Evolutionary conservation across 2,797 vertebrate species (phyloP).

Genomic region (Sorex maritimensis): DNA sequence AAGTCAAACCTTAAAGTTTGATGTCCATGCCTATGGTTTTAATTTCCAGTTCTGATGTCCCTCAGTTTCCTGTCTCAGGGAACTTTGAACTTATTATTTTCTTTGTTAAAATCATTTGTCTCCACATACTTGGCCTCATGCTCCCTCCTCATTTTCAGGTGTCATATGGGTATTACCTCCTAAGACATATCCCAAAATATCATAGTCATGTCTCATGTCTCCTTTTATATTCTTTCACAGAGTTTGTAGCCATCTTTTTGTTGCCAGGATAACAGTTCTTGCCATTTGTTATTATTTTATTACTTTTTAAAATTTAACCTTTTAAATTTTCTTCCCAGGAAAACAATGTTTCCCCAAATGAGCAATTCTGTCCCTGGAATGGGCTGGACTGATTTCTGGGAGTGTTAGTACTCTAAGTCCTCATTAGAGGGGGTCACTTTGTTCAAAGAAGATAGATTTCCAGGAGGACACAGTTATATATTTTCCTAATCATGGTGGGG

Average conservation of each 20-base stretch:
- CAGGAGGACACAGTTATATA: no score
- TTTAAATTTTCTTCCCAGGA: neutral
- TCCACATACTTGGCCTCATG: neutral
- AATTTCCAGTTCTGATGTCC: neutral
- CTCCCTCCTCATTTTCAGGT: neutral
- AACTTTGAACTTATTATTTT: neutral
- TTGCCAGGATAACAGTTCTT: neutral
- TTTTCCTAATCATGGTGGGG: no score
- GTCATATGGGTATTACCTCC: neutral
- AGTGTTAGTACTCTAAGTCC: no score
- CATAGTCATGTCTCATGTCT: neutral
- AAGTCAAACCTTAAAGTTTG: neutral
- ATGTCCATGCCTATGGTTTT: neutral
- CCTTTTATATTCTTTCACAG: neutral
- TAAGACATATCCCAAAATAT: no score
- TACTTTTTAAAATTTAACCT: neutral
- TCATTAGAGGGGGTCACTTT: no score
- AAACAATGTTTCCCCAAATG: neutral
- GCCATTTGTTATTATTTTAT: neutral
- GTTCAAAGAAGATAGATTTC: no score
- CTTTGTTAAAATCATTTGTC: neutral
- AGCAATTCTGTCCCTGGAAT: no score
- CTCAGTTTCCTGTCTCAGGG: neutral
- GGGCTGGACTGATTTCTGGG: no score
- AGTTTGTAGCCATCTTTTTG: neutral